Evolutionary conservation across 1,140 invertebrate genomes (phyloP).

Genomic region (Himalopsyche phryganea): DNA sequence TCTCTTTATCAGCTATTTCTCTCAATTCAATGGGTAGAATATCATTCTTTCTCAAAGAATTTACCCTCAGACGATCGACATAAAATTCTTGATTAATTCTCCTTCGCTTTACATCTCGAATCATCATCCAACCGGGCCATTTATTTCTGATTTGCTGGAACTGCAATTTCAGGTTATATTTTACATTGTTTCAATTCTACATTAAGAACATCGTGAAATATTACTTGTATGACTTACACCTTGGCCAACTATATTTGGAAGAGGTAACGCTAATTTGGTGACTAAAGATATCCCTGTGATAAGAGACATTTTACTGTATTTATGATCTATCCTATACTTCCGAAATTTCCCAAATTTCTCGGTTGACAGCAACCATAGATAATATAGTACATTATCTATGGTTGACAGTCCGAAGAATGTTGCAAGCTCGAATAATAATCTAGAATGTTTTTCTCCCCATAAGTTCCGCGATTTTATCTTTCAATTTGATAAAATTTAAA

Average conservation of each 20-base stretch:
- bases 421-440: too few species aligned
- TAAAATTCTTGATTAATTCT: conserved; percentile 68
- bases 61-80: conserved; percentile 66
- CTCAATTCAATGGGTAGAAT: conserved; percentile 76
- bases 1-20: conserved; percentile 70
- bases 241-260: conserved; percentile 7
- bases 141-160: conserved; percentile 66
- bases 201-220: neutral
- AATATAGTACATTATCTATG: too few species aligned
- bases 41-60: conserved; percentile 74
- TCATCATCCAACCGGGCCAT: conserved; percentile 76
- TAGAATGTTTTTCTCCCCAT: too few species aligned
- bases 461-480: too few species aligned
- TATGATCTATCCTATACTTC: too few species aligned
- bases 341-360: too few species aligned
- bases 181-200: neutral
- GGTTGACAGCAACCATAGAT: too few species aligned
- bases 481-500: too few species aligned
- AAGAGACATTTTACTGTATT: conserved; percentile 1
- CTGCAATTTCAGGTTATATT: conserved; percentile 37
- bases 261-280: neutral
- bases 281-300: neutral
- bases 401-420: too few species aligned
- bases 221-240: conserved; percentile 3
- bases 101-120: conserved; percentile 76